Percentiles rank a stretch among this genome's conserved stretches.
These are phyloP conservation scores for Patella ulyssiponensis DNA, from an alignment of 2,888 invertebrate species.

Conservation along the genomic window DNA sequence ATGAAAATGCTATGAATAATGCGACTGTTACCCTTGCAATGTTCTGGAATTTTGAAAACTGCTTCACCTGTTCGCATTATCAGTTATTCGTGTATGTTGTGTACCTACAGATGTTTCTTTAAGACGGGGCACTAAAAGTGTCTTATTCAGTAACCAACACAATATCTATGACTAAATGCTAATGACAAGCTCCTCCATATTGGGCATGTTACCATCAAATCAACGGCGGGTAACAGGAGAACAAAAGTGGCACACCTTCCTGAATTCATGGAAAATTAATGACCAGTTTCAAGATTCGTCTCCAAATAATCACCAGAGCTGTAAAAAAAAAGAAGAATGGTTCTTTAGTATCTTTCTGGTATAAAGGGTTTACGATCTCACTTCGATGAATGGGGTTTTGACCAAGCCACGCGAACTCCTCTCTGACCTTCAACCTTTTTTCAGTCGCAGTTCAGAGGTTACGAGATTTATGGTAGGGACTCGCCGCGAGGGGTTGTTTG, in stretches of 20 bases:
- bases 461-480: constrained; percentile 4
- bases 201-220: neutral
- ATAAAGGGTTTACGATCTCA: neutral
- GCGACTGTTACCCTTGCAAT: too few relatives aligned
- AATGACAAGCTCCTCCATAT: constrained; percentile 3
- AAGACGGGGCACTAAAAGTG: too few relatives aligned
- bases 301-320: neutral
- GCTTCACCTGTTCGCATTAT: too few relatives aligned
- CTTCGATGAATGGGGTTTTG: neutral
- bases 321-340: constrained; percentile 7
- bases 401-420: constrained; percentile 7
- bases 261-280: constrained; percentile 7
- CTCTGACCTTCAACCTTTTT: constrained; percentile 5
- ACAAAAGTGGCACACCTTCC: constrained; percentile 9
- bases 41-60: too few relatives aligned
- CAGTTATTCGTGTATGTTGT: too few relatives aligned
- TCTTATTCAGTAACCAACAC: too few relatives aligned
- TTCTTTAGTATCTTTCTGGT: neutral
- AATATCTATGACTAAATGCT: neutral
- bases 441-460: constrained; percentile 1
- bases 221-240: neutral
- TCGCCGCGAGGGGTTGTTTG: neutral
- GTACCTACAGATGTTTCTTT: too few relatives aligned
- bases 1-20: too few relatives aligned
- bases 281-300: constrained; percentile 9